Conservation (phyloP, 2,888 invertebrate species). For the Exocentrus adspersus region DNA sequence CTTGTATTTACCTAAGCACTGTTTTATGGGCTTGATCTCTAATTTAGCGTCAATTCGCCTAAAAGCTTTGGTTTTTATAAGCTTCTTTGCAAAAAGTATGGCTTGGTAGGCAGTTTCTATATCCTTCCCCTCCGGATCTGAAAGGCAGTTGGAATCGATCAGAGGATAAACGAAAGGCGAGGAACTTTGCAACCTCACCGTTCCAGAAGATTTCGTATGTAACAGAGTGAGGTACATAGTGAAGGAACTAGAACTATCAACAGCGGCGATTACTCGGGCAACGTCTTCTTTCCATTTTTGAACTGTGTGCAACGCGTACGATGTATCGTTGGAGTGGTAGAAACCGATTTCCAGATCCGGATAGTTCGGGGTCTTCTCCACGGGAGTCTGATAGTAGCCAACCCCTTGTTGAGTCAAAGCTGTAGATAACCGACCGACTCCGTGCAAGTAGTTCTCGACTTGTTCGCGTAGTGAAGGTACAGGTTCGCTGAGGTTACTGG, state of each 20-base stretch:
- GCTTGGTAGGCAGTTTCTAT: conserved; percentile 68
- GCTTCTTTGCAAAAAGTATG: conserved; percentile 58
- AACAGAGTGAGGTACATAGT: conserved; percentile 48
- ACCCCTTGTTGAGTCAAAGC: conserved; percentile 28
- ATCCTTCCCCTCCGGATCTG: conserved; percentile 61
- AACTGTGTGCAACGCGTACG: conserved; percentile 10
- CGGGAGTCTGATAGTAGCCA: conserved; percentile 28
- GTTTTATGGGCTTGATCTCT: conserved; percentile 41
- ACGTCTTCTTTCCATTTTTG: conserved; percentile 23
- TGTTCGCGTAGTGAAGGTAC: conserved; percentile 58
- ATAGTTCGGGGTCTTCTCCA: conserved; percentile 26
- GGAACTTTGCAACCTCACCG: conserved; percentile 63
- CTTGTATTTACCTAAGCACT: conserved; percentile 61
- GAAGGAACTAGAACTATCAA: conserved; percentile 32
- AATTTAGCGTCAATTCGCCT: conserved; percentile 65
- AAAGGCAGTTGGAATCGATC: conserved; percentile 76
- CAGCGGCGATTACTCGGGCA: conserved; percentile 6
- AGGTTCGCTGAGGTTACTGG: conserved; percentile 69
- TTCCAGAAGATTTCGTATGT: conserved; percentile 66
- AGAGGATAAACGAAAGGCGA: conserved; percentile 61
- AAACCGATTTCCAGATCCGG: conserved; percentile 37
- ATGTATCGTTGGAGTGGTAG: conserved; percentile 18
- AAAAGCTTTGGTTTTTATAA: conserved; percentile 66
- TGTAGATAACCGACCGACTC: conserved; percentile 31
- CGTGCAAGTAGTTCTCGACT: conserved; percentile 63